Conservation (phyloP, 1,140 invertebrate species). For the Sitobion miscanthi region DNA sequence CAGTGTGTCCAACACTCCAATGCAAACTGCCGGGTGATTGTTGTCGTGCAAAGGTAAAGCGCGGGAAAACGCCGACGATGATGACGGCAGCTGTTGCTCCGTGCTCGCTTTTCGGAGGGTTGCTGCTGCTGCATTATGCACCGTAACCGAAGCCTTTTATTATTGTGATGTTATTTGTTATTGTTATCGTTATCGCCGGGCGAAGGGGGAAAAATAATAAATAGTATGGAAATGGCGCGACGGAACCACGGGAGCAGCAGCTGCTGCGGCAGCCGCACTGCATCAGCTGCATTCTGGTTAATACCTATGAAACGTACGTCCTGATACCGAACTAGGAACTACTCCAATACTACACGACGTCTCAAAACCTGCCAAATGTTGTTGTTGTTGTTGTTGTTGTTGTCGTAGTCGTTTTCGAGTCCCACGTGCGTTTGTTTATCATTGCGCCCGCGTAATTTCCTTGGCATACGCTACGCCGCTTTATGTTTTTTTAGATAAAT, state of each 20-base stretch:
- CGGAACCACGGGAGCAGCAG: background rate
- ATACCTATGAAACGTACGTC: background rate
- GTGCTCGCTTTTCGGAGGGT: background rate
- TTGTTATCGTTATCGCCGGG: background rate
- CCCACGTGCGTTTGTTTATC: constrained; percentile 2
- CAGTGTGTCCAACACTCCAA: background rate
- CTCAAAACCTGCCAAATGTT: background rate
- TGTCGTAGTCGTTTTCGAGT: background rate
- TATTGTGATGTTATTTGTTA: background rate
- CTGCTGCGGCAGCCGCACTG: background rate
- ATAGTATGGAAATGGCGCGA: background rate
- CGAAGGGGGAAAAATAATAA: background rate
- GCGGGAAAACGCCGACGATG: constrained; percentile 1
- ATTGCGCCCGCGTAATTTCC: background rate
- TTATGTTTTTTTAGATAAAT: background rate
- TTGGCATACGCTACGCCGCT: background rate
- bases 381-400: background rate
- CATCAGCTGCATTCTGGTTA: background rate
- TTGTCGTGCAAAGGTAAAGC: background rate
- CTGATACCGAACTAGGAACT: too few relatives aligned
- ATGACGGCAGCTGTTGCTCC: background rate
- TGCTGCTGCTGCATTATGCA: background rate
- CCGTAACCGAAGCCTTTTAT: background rate
- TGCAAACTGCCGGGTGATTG: background rate
- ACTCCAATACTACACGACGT: background rate